Evolutionary conservation across 2,888 invertebrate genomes (phyloP), one percentile per base, ranked within the genome.

Genomic region (Lissocephala sabroskyi): DNA sequence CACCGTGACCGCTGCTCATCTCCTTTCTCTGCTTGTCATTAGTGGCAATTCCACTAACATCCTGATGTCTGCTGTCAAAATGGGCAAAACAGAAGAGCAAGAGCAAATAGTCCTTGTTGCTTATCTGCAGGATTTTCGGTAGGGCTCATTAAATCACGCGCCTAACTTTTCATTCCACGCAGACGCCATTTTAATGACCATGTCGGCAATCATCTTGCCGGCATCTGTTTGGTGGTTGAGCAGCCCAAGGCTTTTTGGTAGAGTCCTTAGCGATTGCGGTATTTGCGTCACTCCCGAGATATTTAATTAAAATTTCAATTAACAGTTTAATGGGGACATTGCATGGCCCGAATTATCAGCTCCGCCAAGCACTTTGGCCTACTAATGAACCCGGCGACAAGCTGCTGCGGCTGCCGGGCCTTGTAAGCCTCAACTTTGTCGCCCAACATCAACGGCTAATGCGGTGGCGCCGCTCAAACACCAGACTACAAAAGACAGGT

Each of bases 231-330:
- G 74, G 4, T 3, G 23, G 3, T 23, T 23, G 7, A 23, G 7
- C 23, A 23, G 3, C 23, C 3, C 23, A n/a, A n/a, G n/a, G n/a
- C n/a, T n/a, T n/a, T n/a, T n/a, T n/a, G n/a, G n/a, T n/a, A n/a
- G n/a, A n/a, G n/a, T n/a, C n/a, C n/a, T n/a, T n/a, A n/a, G n/a
- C n/a, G n/a, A n/a, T n/a, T n/a, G n/a, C 52, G 75, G 70, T 53
- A 52, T 65, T 54, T 59, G 51, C 56, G 56, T 58, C 63, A 70
- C 56, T 75, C 60, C 48, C 52, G 55, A 63, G 66, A 63, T 67
- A 66, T 75, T 71, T 75, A 75, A 78, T 71, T 78, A 71, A 78
- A 75, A 66, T 75, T 70, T 63, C 59, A 66, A 71, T 75, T 61
- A 66, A 63, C 64, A 60, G n/a, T 74, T 70, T 77, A 65, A 68